Percentiles rank a stretch among this genome's conserved stretches.
Evolutionary conservation across 1,140 invertebrate genomes (phyloP).

Genomic region (Mesaphorura yosii): DNA sequence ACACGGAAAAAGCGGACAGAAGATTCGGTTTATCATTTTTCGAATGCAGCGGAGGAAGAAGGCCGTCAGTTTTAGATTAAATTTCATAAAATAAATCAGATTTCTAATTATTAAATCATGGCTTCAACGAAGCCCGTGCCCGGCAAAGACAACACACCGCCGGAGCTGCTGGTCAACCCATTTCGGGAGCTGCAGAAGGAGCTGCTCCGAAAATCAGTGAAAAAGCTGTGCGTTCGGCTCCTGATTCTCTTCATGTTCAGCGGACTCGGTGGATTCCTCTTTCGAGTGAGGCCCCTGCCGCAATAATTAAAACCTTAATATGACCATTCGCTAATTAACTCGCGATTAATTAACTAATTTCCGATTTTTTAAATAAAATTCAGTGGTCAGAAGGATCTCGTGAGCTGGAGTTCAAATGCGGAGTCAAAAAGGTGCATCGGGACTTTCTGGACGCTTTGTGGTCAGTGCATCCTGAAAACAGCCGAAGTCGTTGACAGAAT

Average conservation of each 20-base stretch:
- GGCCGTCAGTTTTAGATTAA: no score
- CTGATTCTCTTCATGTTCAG: conserved; percentile 25
- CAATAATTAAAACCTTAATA: no score
- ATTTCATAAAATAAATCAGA: no score
- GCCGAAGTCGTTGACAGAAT: no score
- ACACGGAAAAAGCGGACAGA: no score
- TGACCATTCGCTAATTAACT: no score
- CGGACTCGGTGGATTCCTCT: conserved; percentile 26
- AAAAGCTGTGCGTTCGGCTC: conserved; percentile 15
- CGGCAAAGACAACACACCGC: background rate
- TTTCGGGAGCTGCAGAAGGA: conserved; percentile 9
- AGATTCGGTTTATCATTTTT: no score
- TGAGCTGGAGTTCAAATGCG: conserved; percentile 74
- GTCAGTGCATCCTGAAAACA: no score
- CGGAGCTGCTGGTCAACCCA: conserved; percentile 3
- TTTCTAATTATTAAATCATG: no score
- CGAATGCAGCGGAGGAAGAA: no score
- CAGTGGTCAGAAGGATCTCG: conserved; percentile 56
- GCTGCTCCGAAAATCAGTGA: conserved; percentile 12
- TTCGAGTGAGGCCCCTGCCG: conserved; percentile 14
- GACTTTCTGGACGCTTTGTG: conserved; percentile 49
- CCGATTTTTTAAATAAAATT: background rate
- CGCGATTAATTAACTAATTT: no score
- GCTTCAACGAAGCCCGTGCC: no score
- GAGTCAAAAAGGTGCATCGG: conserved; percentile 68